A percentile compares a stretch with the other conserved stretches of the same genome.
Conservation (phyloP, 2,797 vertebrate species). For the Chelon labrosus region DNA sequence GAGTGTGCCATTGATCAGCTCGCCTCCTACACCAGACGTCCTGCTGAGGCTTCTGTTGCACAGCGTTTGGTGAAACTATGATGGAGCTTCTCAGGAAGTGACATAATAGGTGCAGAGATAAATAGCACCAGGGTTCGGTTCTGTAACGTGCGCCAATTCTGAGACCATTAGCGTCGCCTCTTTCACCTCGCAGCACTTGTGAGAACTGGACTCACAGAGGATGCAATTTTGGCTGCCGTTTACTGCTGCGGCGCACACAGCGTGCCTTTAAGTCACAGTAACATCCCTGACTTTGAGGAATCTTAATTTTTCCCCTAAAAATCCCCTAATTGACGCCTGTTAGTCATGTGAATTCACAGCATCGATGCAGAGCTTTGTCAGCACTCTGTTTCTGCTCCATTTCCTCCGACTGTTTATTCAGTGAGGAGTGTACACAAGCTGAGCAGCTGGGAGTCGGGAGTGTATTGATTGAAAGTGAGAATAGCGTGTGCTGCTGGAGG, state of each 20-base stretch:
- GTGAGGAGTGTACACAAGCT: constrained; percentile 56
- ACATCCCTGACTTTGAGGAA: neutral
- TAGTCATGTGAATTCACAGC: constrained; percentile 35
- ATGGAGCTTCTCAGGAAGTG: constrained; percentile 60
- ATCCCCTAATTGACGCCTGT: constrained; percentile 28
- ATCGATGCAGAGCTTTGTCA: constrained; percentile 59
- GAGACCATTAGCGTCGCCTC: constrained; percentile 35
- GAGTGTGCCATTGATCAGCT: constrained; percentile 42
- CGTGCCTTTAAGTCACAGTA: constrained; percentile 23
- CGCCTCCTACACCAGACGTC: constrained; percentile 29
- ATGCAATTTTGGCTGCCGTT: constrained; percentile 48
- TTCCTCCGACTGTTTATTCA: constrained; percentile 66
- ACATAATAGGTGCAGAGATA: constrained; percentile 60
- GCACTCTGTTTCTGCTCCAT: constrained; percentile 50
- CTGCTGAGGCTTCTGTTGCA: constrained; percentile 42
- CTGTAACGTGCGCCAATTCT: constrained; percentile 36
- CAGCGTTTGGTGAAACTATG: constrained; percentile 35
- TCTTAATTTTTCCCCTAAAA: constrained; percentile 14
- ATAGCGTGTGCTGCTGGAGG: constrained; percentile 47
- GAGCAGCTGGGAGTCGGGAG: constrained; percentile 58
- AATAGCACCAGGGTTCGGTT: constrained; percentile 45
- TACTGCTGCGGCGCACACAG: constrained; percentile 22
- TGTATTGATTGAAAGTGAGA: constrained; percentile 68
- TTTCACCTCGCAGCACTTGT: constrained; percentile 41
- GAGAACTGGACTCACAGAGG: constrained; percentile 35